These are phyloP conservation scores for Henricia sp. DNA, from an alignment of 53 echinoderm and acorn worm genomes.

Conservation along the genomic window DNA sequence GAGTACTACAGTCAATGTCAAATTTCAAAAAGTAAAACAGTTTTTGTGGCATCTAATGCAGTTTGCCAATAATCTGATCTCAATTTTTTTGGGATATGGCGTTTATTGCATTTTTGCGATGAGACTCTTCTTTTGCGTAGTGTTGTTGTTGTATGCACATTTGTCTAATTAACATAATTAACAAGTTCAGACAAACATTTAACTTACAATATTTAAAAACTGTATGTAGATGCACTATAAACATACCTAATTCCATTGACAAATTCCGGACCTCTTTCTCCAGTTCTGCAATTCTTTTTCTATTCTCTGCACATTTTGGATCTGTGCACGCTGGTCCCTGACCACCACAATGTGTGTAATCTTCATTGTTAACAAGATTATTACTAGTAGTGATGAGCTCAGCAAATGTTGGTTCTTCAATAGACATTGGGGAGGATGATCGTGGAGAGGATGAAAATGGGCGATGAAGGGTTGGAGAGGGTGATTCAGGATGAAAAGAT, in stretches of 20 bases:
- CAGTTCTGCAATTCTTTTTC: background rate
- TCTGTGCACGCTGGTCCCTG: constrained; percentile 12
- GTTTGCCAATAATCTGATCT: no score
- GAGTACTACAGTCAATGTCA: no score
- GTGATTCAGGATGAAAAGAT: constrained; percentile 34
- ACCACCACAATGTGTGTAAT: constrained; percentile 1
- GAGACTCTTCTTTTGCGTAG: background rate
- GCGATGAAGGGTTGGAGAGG: constrained; percentile 25
- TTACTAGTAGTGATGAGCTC: constrained; percentile 20
- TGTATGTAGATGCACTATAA: constrained; percentile 28
- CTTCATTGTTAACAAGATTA: constrained; percentile 12
- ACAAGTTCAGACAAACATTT: constrained; percentile 19
- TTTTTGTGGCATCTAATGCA: no score
- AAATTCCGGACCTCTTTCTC: constrained; percentile 3
- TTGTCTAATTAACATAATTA: constrained; percentile 1
- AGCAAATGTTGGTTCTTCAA: constrained; percentile 17
- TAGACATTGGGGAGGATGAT: constrained; percentile 30
- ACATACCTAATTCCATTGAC: constrained; percentile 12
- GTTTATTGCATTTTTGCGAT: no score
- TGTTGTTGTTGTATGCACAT: constrained; percentile 5
- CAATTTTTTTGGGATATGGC: no score
- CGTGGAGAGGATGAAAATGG: constrained; percentile 18
- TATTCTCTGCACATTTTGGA: background rate
- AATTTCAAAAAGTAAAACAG: no score
- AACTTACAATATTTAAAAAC: constrained; percentile 8